Base-by-base conservation (phyloP, 2,888 invertebrate genomes). In the Invenusta paracnida region DNA sequence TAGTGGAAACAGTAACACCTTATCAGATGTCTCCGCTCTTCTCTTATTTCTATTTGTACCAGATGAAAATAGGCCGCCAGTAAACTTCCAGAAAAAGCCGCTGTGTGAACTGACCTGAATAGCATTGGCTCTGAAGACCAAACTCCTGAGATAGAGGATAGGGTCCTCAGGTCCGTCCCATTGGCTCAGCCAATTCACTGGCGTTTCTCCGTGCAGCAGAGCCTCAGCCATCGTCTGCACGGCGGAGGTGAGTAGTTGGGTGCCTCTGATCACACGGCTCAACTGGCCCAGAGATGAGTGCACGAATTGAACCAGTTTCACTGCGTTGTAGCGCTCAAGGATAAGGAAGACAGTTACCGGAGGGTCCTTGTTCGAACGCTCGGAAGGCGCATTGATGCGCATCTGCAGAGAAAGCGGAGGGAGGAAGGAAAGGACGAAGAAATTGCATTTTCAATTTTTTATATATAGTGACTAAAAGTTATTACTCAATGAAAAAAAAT, bases 151-250 rank as follows among this genome's bases (percentile, higher is more conserved):
- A 92, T 94, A 94, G 88, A 93, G 90, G 87, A 93, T 90, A 13
- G 93, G 93, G 89, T 94, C 93, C 88, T 93, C 91, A 5, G 94
- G 93, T 0, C 94, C 94, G 83, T 93, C 93, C 95, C 95, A 95
- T 29, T 93, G 89, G n/a, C 92, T 90, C 87, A 93, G 91, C 95
- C 95, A 95, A 2, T 91, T 89, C 79, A 91, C 91, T 0, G 95
- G 95, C 0, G 94, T 94, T 94, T 95, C 66, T 2, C 86, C 87
- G 5, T 66, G 27, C 25, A 87, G 30, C 27, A 93, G 90, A 82
- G 92, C 91, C 73, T 91, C 91, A 1, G 93, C 93, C 28, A 93
- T 88, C 82, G 90, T 89, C 86, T 92, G 91, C 13, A 92, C 92
- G 25, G 92, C 92, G 27, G 89, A 89, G 28, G 92, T 93, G 0